phyloP scores from a whole-genome alignment of 2,888 invertebrate species.

The Synergus gifuensis region DNA sequence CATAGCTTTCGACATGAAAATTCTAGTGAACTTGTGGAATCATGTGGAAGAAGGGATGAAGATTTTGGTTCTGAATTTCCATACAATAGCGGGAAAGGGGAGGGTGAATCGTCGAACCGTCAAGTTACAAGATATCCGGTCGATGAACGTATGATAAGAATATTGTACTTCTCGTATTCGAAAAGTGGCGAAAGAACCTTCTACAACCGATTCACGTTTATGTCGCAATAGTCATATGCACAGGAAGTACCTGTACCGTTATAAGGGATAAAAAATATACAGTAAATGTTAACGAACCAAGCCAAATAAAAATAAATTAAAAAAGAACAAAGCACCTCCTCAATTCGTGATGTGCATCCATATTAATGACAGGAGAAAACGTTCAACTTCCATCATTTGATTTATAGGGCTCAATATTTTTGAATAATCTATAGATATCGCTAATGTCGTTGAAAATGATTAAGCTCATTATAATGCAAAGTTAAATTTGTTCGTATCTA shows the following conservation, averaged over 20 bases:
- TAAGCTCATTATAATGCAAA: too few species aligned
- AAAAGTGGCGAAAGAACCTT: constrained; percentile 61
- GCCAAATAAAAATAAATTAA: background rate
- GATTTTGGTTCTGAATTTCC: constrained; percentile 66
- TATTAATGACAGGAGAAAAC: background rate
- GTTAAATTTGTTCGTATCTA: too few species aligned
- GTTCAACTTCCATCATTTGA: too few species aligned
- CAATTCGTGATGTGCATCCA: background rate
- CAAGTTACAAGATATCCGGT: constrained; percentile 74
- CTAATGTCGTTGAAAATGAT: too few species aligned
- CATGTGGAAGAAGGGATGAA: constrained; percentile 48
- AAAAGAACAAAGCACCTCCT: background rate
- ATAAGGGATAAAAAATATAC: constrained; percentile 18
- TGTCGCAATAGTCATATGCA: constrained; percentile 31
- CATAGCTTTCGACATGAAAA: background rate
- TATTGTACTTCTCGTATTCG: constrained; percentile 47
- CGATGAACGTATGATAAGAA: constrained; percentile 60
- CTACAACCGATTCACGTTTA: constrained; percentile 41
- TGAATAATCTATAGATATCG: too few species aligned
- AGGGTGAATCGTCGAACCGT: constrained; percentile 56
- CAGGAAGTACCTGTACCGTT: constrained; percentile 35
- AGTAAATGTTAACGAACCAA: background rate
- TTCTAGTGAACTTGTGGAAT: constrained; percentile 8
- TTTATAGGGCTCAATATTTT: too few species aligned
- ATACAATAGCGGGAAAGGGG: constrained; percentile 72